A percentile compares a stretch with the other conserved stretches of the same genome.
These are phyloP conservation scores for Heliangelus exortis DNA, from an alignment of 2,797 vertebrate species.

Conservation along the genomic window DNA sequence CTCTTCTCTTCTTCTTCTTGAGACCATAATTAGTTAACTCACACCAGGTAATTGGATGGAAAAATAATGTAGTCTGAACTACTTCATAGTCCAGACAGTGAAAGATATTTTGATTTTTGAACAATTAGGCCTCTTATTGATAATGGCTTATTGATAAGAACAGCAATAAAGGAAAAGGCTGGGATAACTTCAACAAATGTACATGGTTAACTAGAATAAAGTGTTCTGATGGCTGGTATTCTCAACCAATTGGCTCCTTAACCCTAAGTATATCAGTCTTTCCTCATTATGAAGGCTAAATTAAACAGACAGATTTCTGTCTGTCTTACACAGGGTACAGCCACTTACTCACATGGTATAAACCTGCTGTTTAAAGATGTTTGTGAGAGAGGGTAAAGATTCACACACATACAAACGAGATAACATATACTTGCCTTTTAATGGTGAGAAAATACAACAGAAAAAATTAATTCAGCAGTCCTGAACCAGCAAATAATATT, in stretches of 20 bases:
- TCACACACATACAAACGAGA: background rate
- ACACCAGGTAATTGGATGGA: background rate
- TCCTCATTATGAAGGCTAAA: constrained; percentile 71
- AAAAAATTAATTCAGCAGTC: background rate
- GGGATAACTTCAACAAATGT: constrained; percentile 66
- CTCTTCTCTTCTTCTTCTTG: background rate
- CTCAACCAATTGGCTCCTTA: constrained; percentile 75
- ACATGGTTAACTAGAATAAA: constrained; percentile 54
- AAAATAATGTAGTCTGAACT: background rate
- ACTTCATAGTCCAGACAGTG: background rate
- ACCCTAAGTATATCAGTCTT: constrained; percentile 58
- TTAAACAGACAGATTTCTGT: constrained; percentile 39
- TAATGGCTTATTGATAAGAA: constrained; percentile 62
- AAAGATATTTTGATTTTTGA: constrained; percentile 31
- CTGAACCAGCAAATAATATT: background rate
- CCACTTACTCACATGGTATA: background rate
- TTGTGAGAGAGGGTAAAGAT: background rate
- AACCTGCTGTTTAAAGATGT: background rate
- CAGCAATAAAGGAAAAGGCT: constrained; percentile 41
- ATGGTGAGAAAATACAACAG: background rate
- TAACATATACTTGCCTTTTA: background rate
- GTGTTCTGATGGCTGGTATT: constrained; percentile 62
- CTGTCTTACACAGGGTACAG: background rate
- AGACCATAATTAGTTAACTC: background rate
- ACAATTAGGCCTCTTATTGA: constrained; percentile 31